These are phyloP conservation scores for Drosophila equinoxialis DNA, from an alignment of 1,140 invertebrate species.

Conservation along the genomic window DNA sequence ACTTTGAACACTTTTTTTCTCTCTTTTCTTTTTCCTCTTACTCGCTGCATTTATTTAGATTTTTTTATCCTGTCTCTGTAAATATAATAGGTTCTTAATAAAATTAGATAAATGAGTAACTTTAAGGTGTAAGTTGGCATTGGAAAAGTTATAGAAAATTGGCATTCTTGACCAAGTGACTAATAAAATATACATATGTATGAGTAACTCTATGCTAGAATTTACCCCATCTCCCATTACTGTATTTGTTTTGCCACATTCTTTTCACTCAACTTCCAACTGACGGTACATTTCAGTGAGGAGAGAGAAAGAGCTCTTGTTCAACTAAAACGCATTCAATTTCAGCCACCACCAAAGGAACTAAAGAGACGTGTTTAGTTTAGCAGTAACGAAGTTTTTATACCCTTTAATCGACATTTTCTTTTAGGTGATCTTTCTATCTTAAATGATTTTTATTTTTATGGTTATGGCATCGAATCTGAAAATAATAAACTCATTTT, in stretches of 20 bases:
- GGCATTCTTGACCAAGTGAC: constrained; percentile 3
- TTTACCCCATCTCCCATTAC: neutral
- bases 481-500: no score
- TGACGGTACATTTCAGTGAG: neutral
- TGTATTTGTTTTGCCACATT: constrained; percentile 1
- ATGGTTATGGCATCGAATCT: no score
- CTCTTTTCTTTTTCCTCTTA: no score
- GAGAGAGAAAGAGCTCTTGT: neutral
- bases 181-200: neutral
- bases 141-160: neutral
- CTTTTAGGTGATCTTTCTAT: neutral
- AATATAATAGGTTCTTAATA: no score
- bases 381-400: neutral
- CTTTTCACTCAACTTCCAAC: constrained; percentile 1
- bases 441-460: neutral
- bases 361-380: neutral
- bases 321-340: neutral
- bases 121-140: neutral
- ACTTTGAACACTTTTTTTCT: no score
- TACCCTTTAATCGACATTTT: neutral
- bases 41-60: no score
- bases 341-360: neutral
- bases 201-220: constrained; percentile 6
- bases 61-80: no score
- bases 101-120: neutral